phyloP scores from a whole-genome alignment of 2,113 vertebrate genomes.

The Spheniscus mendiculus region DNA sequence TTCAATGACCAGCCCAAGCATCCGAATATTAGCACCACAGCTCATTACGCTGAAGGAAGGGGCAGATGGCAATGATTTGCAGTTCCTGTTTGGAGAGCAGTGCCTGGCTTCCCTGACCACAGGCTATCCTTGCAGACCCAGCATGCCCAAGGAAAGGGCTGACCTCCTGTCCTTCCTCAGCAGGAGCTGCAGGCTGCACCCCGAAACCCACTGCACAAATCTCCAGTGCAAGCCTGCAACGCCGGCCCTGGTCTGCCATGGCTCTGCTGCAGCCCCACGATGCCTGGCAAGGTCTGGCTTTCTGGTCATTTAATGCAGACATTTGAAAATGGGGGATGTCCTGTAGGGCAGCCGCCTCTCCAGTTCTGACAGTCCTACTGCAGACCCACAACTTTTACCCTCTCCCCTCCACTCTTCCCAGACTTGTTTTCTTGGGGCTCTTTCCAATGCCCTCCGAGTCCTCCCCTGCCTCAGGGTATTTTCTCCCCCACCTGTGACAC shows the following conservation, averaged over 20 bases:
- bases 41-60: rapidly evolving
- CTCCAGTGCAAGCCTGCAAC: neutral
- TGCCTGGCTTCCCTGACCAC: neutral
- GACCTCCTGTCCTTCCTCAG: neutral
- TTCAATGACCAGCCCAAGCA: neutral
- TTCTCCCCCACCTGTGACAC: no score
- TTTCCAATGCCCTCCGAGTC: neutral
- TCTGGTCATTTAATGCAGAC: neutral
- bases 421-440: neutral
- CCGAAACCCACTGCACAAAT: neutral
- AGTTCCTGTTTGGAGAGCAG: neutral
- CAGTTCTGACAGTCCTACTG: neutral
- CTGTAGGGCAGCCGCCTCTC: neutral
- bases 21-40: neutral
- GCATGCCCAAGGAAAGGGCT: neutral
- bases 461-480: neutral
- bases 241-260: neutral
- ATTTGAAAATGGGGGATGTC: neutral
- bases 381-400: neutral
- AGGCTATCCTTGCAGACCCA: neutral
- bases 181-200: neutral
- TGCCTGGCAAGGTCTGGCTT: neutral
- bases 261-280: neutral
- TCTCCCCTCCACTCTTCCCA: neutral
- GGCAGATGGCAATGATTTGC: neutral